Evolutionary conservation across 2,113 vertebrate genomes (phyloP), one percentile per base, ranked within the genome.

Genomic region (Symphodus melops): DNA sequence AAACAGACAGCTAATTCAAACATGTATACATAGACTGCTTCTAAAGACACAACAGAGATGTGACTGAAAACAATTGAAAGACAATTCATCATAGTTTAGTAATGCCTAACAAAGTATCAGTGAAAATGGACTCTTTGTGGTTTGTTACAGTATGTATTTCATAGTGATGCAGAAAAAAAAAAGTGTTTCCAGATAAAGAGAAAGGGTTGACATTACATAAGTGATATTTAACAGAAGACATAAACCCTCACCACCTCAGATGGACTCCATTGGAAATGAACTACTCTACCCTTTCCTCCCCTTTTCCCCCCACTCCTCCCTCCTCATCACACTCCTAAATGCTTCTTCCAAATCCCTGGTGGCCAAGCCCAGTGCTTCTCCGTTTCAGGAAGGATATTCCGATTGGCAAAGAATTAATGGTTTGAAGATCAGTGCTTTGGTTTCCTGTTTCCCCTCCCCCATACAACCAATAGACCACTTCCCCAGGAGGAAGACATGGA

Each of bases 301-400:
- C 53, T 41, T 42, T 17, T 16, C 48, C 37, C 37, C 9, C 16
- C 28, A 33, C 28, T 4, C 39, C 64, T 54, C 58, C 64, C 72
- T 58, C 42, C 14, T 65, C 39, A 49, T 41, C 25, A 37, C 3
- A 20, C 60, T 67, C 37, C 21, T 51, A 51, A 81, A 58, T 9
- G 10, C 57, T 57, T 28, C 57, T 61, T 75, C 70, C 41, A 73
- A 79, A 68, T 83, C 83, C 59, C 85, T 16, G 11, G 74, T 54
- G 88, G 68, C 71, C 44, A 37, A 68, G 64, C 28, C 66, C 77
- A 81, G 63, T 71, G 83, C 75, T 62, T 82, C 72, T 86, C 81
- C 68, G 77, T 88, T 88, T 84, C 88, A 84, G 78, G 68, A 79
- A 78, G 88, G 73, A 87, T 68, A 83, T 69, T 81, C 75, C 68